A percentile compares a stretch with the other conserved stretches of the same genome.
Conservation (phyloP, 2,797 vertebrate genomes). For the Halcyon leucocephala region DNA sequence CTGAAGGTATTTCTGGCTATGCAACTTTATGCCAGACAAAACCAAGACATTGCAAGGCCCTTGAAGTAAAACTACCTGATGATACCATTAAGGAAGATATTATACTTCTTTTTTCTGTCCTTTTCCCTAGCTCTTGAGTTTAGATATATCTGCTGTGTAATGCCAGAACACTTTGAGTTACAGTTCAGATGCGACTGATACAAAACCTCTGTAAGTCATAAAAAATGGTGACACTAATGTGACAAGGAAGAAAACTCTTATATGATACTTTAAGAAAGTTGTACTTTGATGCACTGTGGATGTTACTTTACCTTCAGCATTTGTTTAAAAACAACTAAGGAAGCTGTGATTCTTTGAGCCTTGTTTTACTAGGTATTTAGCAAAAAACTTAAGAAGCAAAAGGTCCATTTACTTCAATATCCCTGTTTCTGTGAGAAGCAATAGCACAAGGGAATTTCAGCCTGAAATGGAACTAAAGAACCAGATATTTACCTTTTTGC, state of each 20-base stretch:
- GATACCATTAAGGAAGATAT: not conserved
- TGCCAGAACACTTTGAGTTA: not conserved
- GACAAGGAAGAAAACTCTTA: not conserved
- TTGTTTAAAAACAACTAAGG: not conserved
- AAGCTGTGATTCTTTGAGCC: not conserved
- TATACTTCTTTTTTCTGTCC: not conserved
- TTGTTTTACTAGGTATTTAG: not conserved
- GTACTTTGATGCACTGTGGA: not conserved
- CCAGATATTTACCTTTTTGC: not conserved
- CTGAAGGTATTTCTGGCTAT: not conserved
- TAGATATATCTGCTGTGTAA: not conserved
- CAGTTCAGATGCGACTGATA: not conserved
- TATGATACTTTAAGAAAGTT: not conserved
- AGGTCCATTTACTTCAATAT: not conserved
- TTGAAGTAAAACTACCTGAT: not conserved
- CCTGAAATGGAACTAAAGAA: not conserved
- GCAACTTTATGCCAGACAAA: not conserved
- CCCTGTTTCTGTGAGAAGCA: not conserved
- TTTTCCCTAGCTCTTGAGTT: not conserved
- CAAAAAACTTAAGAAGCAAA: not conserved
- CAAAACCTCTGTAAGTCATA: not conserved
- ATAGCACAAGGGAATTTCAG: not conserved
- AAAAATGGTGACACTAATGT: not conserved
- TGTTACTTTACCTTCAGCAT: not conserved
- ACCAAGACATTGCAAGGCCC: not conserved